A percentile compares a stretch with the other conserved stretches of the same genome.
Evolutionary conservation across 2,888 invertebrate genomes (phyloP).

Genomic region (Heliconius ismenius): DNA sequence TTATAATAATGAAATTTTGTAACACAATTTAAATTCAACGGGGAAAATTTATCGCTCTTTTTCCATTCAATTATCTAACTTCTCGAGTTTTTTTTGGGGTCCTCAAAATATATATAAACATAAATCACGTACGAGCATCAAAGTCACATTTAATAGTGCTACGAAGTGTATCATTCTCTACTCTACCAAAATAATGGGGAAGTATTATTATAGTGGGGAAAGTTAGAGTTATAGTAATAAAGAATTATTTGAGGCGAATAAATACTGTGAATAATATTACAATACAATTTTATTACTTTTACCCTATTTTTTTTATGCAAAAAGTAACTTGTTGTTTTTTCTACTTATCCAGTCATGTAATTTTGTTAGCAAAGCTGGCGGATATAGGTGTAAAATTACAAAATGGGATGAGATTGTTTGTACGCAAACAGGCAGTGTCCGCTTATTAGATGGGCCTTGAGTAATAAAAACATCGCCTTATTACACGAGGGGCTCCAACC

Average conservation of each 20-base stretch:
- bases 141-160: constrained; percentile 13
- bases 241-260: background rate
- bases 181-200: constrained; percentile 1
- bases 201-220: background rate
- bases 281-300: constrained; percentile 16
- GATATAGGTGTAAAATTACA: constrained; percentile 73
- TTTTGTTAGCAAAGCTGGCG: constrained; percentile 59
- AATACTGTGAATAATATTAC: constrained; percentile 5
- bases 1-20: constrained; percentile 45
- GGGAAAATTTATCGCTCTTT: constrained; percentile 39
- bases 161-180: background rate
- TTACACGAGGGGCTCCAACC: constrained; percentile 61
- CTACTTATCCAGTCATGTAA: constrained; percentile 57
- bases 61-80: constrained; percentile 32
- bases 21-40: constrained; percentile 41
- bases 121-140: constrained; percentile 5
- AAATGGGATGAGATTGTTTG: constrained; percentile 73
- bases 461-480: constrained; percentile 79
- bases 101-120: constrained; percentile 11
- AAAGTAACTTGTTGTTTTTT: constrained; percentile 51
- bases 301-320: constrained; percentile 24
- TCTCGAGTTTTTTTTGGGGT: constrained; percentile 18
- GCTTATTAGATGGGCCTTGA: constrained; percentile 72
- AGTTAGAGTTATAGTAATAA: background rate
- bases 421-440: constrained; percentile 73